A percentile compares a stretch with the other conserved stretches of the same genome.
Evolutionary conservation across 1,140 invertebrate genomes (phyloP).

Genomic region (Drosophila pseudoananassae): DNA sequence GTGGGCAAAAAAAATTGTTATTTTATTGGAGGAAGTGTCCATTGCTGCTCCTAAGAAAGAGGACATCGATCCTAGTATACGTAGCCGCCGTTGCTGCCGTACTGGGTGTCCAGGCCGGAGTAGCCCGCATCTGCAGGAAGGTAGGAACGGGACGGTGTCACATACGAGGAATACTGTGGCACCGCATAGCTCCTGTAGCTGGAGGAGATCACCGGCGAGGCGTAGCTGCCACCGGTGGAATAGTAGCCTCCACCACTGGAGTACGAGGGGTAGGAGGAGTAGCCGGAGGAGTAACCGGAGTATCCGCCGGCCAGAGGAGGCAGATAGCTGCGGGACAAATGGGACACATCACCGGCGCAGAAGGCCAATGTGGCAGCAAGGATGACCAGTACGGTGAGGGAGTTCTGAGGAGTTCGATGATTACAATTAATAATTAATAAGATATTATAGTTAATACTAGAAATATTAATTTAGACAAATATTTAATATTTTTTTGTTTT

Average conservation of each 20-base stretch:
- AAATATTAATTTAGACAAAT: neutral
- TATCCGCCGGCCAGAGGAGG: slow-evolving; percentile 45
- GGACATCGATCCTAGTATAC: slow-evolving; percentile 54
- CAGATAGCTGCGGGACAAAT: slow-evolving; percentile 64
- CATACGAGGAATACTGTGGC: slow-evolving; percentile 58
- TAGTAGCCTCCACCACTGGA: slow-evolving; percentile 48
- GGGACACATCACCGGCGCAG: slow-evolving; percentile 64
- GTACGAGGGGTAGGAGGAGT: slow-evolving; percentile 50
- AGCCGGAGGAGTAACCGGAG: slow-evolving; percentile 7
- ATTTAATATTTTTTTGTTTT: neutral
- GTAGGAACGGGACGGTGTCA: slow-evolving; percentile 52
- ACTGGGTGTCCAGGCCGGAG: slow-evolving; percentile 66
- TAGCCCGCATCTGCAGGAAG: slow-evolving; percentile 46
- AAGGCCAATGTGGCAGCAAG: slow-evolving; percentile 43
- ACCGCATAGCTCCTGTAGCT: slow-evolving; percentile 58
- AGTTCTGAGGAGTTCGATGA: slow-evolving; percentile 28
- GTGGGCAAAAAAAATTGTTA: slow-evolving; percentile 9
- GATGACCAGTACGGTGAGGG: slow-evolving; percentile 21
- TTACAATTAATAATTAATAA: neutral
- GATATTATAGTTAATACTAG: neutral
- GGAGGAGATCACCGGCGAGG: slow-evolving; percentile 28
- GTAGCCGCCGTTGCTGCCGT: slow-evolving; percentile 73
- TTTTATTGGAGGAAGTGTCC: slow-evolving; percentile 8
- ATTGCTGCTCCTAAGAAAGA: slow-evolving; percentile 14
- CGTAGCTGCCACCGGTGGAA: slow-evolving; percentile 25